Conservation (phyloP, 2,888 invertebrate species). For the Agriopis aurantiaria region DNA sequence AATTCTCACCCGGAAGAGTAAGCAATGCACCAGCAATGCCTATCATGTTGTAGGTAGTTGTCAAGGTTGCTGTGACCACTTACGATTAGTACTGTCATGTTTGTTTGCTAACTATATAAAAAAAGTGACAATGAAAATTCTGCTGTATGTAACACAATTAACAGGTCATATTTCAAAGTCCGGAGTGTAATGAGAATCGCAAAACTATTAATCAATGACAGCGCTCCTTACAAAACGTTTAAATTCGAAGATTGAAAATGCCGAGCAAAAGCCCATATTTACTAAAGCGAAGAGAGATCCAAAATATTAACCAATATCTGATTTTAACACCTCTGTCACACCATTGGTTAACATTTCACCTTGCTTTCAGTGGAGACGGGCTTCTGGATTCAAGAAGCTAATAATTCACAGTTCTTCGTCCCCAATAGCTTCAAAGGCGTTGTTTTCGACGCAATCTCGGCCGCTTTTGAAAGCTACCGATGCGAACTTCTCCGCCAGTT, state of each 20-base stretch:
- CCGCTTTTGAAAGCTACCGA: slow-evolving; percentile 90
- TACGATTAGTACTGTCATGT: no score
- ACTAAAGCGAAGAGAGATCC: not conserved
- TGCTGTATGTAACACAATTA: not conserved
- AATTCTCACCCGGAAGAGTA: no score
- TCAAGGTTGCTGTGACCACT: no score
- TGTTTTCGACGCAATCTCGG: slow-evolving; percentile 93
- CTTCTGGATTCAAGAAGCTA: not conserved
- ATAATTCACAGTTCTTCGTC: slow-evolving; percentile 93
- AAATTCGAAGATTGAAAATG: slow-evolving; percentile 1
- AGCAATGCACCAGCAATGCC: no score
- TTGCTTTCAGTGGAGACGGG: not conserved
- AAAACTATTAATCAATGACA: not conserved
- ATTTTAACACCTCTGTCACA: no score
- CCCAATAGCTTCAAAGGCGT: slow-evolving; percentile 97
- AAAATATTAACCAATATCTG: not conserved
- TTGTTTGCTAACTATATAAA: no score
- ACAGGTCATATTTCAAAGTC: not conserved
- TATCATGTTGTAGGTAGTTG: no score
- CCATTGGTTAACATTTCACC: not conserved
- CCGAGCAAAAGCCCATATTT: not conserved
- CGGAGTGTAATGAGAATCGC: not conserved
- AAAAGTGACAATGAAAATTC: not conserved
- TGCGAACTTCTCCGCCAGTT: slow-evolving; percentile 90
- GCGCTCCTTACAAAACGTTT: not conserved